Evolutionary conservation across 2,113 vertebrate species (phyloP), one percentile per base, ranked within the genome.

Genomic region (Lutjanus erythropterus): DNA sequence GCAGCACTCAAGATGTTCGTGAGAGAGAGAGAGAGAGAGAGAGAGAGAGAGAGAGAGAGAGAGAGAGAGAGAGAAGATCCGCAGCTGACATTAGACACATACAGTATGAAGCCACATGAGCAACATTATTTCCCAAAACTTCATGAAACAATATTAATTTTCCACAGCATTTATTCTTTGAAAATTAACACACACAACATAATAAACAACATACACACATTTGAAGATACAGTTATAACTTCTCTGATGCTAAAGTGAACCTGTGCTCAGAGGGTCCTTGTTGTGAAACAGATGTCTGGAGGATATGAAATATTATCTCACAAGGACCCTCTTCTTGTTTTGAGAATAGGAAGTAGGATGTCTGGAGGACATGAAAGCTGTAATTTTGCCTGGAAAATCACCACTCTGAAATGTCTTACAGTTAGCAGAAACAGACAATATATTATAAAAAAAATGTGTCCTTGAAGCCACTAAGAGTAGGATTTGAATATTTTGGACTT

Each of bases 1-100:
- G 86, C 92, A 91, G 78, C 11, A 11, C 66, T 84, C 68, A 79
- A 81, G 74, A 82, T 77, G 79, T 76, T 37, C 31, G 49, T 8
- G 65, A 72, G 76, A 56, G 23, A 75, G 67, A 9, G 12, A 16
- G 11, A 12, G 19, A 64, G 23, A 44, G 14, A 39, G 37, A 39
- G 9, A 39, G 37, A 39, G 37, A 39, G 37, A 39, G 37, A 39
- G 35, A 39, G 37, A 39, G 35, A 37, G 65, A 72, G 76, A 56
- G n/a, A 75, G 66, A 62, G 31, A 42, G 25, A 49, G 12, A n/a
- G 15, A 42, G 19, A 67, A 18, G 42, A 59, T 52, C 37, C 53
- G 66, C 19, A 27, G 47, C 66, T 31, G 39, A 56, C 19, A 49
- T 18, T 7, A 67, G 29, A 39, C 16, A 65, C 29, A 58, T 3